These are phyloP conservation scores for Heliothis virescens DNA, from an alignment of 1,140 invertebrate genomes.

Conservation along the genomic window DNA sequence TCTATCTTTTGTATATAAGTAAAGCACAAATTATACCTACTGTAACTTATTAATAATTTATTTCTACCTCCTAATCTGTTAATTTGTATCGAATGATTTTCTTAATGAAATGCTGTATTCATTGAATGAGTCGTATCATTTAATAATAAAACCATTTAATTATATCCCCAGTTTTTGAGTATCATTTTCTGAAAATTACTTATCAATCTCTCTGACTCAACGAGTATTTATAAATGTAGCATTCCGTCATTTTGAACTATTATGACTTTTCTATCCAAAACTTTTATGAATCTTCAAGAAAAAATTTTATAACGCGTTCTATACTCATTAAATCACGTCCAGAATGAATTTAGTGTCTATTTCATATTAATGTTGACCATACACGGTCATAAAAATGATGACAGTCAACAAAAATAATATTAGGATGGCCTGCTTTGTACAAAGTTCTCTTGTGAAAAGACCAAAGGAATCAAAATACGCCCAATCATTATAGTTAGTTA, in stretches of 20 bases:
- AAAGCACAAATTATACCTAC: constrained; percentile 43
- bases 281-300: too few relatives aligned
- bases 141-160: constrained; percentile 62
- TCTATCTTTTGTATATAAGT: constrained; percentile 50
- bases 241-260: too few relatives aligned
- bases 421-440: not conserved
- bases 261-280: too few relatives aligned
- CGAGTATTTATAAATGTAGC: too few relatives aligned
- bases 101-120: constrained; percentile 70
- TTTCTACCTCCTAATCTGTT: constrained; percentile 56
- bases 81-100: constrained; percentile 74
- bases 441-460: not conserved
- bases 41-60: constrained; percentile 50
- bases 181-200: constrained; percentile 24
- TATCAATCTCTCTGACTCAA: not conserved
- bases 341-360: too few relatives aligned
- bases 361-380: too few relatives aligned
- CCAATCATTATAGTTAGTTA: not conserved
- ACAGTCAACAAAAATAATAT: not conserved
- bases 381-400: too few relatives aligned
- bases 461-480: not conserved
- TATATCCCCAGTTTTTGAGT: constrained; percentile 15
- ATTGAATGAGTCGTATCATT: constrained; percentile 75
- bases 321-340: too few relatives aligned
- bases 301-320: too few relatives aligned